Evolutionary conservation across 2,113 vertebrate species (phyloP).

Genomic region (Camelus dromedarius): DNA sequence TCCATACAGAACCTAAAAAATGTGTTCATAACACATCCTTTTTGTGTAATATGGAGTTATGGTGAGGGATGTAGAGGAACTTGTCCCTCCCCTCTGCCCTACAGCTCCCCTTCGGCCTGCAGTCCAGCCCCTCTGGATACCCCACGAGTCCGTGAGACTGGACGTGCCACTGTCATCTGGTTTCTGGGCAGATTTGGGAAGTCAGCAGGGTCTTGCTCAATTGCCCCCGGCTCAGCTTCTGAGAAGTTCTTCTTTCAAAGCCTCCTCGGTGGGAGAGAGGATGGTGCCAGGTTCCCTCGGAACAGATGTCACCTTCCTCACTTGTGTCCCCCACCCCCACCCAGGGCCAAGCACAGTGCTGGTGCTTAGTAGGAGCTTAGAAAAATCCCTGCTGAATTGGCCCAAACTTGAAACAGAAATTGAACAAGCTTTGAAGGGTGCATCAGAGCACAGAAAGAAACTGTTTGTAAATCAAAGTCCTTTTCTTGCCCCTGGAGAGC

Average conservation of each 20-base stretch:
- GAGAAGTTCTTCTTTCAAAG: not conserved
- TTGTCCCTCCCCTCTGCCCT: fast-evolving
- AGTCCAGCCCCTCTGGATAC: not conserved
- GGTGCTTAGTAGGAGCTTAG: fast-evolving
- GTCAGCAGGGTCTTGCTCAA: not conserved
- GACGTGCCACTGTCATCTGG: not conserved
- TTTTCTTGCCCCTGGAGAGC: not conserved
- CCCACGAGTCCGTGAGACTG: not conserved
- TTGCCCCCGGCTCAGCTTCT: not conserved
- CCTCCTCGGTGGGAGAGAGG: not conserved
- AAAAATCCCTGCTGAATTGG: not conserved
- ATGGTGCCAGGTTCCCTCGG: fast-evolving
- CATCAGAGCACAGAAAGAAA: not conserved
- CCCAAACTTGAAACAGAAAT: not conserved
- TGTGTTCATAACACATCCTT: not conserved
- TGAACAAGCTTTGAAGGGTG: not conserved
- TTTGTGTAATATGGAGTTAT: not conserved
- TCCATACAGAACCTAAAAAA: not conserved
- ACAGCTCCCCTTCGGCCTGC: not conserved
- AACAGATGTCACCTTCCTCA: not conserved
- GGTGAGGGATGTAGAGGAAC: no score
- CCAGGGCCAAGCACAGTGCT: not conserved
- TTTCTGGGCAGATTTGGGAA: not conserved
- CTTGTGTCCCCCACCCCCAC: no score
- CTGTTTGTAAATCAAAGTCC: not conserved